Evolutionary conservation across 2,113 vertebrate species (phyloP), one percentile per base, ranked within the genome.

Genomic region (Nyctereutes procyonoides): DNA sequence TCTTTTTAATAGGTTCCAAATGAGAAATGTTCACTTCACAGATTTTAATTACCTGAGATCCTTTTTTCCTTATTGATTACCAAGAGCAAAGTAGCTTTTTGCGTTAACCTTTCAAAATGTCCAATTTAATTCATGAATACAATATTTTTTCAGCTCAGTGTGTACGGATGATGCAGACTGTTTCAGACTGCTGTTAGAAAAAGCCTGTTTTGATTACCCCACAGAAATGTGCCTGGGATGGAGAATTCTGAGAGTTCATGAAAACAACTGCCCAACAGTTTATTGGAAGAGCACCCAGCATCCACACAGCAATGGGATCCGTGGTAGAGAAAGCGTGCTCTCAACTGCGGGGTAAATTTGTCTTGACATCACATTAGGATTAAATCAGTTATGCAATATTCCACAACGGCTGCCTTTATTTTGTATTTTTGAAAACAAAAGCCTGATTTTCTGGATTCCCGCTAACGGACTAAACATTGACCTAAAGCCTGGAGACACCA

Each of bases 11-110:
- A 97, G 81, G 51, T 77, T 97, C 63, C 88, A 98, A 97, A 94
- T 94, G 97, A 98, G 93, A 92, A 98, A 98, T 92, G 94, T 93
- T 96, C 97, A 98, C 96, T 98, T 97, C 96, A 98, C 95, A 98
- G 93, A 97, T 98, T 98, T 98, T 98, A 98, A 98, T 98, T 98
- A 98, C 98, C 95, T 98, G 93, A 98, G 98, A 98, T 98, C 88
- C 92, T 92, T 97, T 98, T 96, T 95, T 96, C 95, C 77, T 95
- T 97, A 98, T 98, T 98, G 97, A 98, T 98, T 97, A 98, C 77
- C 87, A 93, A 71, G 58, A 98, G 74, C 88, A 98, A 98, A 98
- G 93, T 90, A 97, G 86, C 55, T 98, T 95, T 98, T 98, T 97
- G 63, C 91, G 35, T 96, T 98, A 98, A 98, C 97, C 97, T 98